phyloP scores from a whole-genome alignment of 2,113 vertebrate species.

The Terrapene triunguis region DNA sequence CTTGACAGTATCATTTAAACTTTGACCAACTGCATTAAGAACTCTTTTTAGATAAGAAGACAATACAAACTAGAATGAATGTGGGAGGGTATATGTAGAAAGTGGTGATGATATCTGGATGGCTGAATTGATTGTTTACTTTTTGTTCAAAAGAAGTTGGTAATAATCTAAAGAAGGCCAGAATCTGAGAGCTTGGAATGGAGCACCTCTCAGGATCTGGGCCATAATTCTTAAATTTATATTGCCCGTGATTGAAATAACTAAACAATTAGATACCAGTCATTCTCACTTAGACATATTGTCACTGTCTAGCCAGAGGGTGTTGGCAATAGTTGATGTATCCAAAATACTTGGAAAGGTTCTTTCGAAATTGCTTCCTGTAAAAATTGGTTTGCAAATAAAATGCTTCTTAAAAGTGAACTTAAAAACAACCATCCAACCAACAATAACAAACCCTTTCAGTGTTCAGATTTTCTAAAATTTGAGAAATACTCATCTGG shows the following conservation, averaged over 20 bases:
- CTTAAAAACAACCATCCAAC: not conserved
- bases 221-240: constrained; percentile 21
- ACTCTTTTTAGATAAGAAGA: not conserved
- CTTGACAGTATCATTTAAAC: constrained; percentile 77
- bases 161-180: not conserved
- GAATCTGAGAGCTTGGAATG: constrained; percentile 28
- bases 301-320: constrained; percentile 11
- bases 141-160: constrained; percentile 32
- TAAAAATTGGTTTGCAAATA: not conserved
- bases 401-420: not conserved
- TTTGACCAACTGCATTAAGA: constrained; percentile 2
- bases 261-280: not conserved
- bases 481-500: rapidly evolving
- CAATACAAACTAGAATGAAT: not conserved
- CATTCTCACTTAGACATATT: not conserved
- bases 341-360: constrained; percentile 28
- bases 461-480: not conserved
- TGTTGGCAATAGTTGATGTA: not conserved
- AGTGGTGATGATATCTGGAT: not conserved
- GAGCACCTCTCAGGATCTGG: constrained; percentile 35
- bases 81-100: constrained; percentile 30
- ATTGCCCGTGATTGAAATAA: constrained; percentile 6
- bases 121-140: not conserved
- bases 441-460: not conserved
- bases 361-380: constrained; percentile 21